Base-by-base conservation (phyloP, 2,113 vertebrate genomes). In the Platysternon megacephalum region DNA sequence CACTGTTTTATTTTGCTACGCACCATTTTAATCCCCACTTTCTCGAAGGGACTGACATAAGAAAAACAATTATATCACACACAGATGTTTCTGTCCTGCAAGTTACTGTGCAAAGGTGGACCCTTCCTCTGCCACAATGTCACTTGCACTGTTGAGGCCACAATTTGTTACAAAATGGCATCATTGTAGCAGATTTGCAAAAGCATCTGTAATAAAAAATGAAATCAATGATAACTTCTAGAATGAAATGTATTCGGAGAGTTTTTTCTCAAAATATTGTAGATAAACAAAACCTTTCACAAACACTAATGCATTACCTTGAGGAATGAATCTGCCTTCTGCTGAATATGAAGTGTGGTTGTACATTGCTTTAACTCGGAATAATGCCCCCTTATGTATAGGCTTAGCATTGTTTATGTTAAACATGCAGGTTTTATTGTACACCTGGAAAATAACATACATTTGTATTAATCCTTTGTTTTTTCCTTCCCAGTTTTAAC, bases 291-390 rank as follows among this genome's bases (percentile, higher is more conserved):
- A 85, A 65, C 3, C 5, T 89, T 85, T 92, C 42, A 39, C 78
- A 80, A 49, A 81, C 6, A 11, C 32, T 2, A 49, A 58, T 76
- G 53, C 83, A 79, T 97, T 97, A 97, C 97, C 97, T 97, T 4
- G 52, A 89, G 83, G 96, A 8, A 53, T 39, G 89, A 93, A 96
- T 5, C 1, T 28, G 42, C 90, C 94, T 2, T 0, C 52, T 94
- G 94, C 16, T 83, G 93, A 97, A 87, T 56, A 94, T 86, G 32
- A 87, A 17, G 39, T 39, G 52, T 44, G 2, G 24, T 56, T 39
- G 55, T 83, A 35, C 2, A 83, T 65, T 44, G 95, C 93, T 88
- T 86, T 26, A 82, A 96, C 84, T 29, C 0, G 32, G 29, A 96
- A 92, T 4, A 0, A 9, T 13, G 82, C 3, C 0, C 96, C 97